Base-by-base conservation (phyloP, 2,888 invertebrate genomes). In the Listrodromus nycthemerus region DNA sequence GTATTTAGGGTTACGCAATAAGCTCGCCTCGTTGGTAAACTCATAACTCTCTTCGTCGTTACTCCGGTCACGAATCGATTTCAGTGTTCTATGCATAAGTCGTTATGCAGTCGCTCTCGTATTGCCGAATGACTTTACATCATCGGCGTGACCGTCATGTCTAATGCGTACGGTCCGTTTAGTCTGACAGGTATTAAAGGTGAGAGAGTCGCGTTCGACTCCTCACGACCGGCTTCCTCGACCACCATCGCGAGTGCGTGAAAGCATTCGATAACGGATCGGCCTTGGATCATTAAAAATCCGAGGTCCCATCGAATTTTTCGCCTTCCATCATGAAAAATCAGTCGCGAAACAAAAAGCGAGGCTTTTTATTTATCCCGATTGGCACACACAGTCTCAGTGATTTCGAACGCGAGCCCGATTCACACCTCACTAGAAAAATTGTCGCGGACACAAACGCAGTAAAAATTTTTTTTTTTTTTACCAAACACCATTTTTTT, bases 1-100 rank as follows among this genome's bases (percentile, higher is more conserved):
- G 50, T 21, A 50, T 67, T 61, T 10, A 50, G n/a, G 13, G 48
- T 84, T 78, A 66, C 70, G 71, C 63, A 82, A 84, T 24, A 16
- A 66, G 52, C n/a, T 30, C 7, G 73, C 37, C 27, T 10, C 24
- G 69, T 80, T 80, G 80, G 73, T 69, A 52, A 74, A 80, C 73
- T 70, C 78, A 75, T 65, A 69, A 79, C 27, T 74, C 73, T 58
- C 71, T 33, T 41, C 33, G 69, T 84, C 74, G 81, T 58, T 41
- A 81, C 48, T 41, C 84, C 19, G 65, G 71, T 84, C 84, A 84
- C 84, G 84, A 24, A 81, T 78, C 24, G 2, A 66, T 77, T 55
- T 55, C 69, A 19, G 45, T 61, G 45, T 30, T 27, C 61, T 52
- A 45, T 41, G 65, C 24, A 66, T 27, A 70, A 24, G 71, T 45